Base-by-base conservation (phyloP, 2,888 invertebrate species). In the Pegoplata infirma region DNA sequence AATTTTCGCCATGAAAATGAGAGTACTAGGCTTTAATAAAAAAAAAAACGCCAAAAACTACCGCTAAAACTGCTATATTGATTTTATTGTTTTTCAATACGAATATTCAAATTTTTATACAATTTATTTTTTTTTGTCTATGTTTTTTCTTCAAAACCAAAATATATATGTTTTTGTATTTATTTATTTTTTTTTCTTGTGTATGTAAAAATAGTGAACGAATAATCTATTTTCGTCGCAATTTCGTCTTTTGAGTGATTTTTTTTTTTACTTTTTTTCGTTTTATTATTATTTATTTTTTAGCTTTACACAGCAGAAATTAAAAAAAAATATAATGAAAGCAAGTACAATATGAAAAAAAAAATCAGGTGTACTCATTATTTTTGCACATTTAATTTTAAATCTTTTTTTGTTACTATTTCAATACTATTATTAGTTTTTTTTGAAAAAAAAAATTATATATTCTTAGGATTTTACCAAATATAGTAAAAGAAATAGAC, bases 121-220 rank as follows among this genome's bases (percentile, higher is more conserved):
- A 17, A 47, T 36, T 51, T 61, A 23, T 1, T 16, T 53, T 28
- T 28, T 58, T 8, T 49, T 28, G 17, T 63, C 8, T n/a, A n/a
- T n/a, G n/a, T n/a, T 23, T 21, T 59, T 59, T 28, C 59, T 68
- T 17, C 44, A 61, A 53, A 66, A 69, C 25, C 40, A 16, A 71
- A 74, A 78, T 76, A 51, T 63, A 69, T 56, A 40, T 61, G 1
- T 36, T 40, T 19, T 16, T 47, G 46, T 32, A 12, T 40, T 40
- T 14, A 61, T 32, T 51, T 80, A 25, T 49, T 47, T 47, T 36
- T 46, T 55, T 56, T 67, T 28, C 21, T 67, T 75, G 36, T 74
- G 40, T 56, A 32, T 72, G 49, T 81, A 86, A 85, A 86, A 87
- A 86, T 85, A 86, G 84, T 87, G 85, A 67, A 80, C 82, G 82